A percentile compares a stretch with the other conserved stretches of the same genome.
phyloP scores from a whole-genome alignment of 2,888 invertebrate genomes.

The Mactromeris polynyma region DNA sequence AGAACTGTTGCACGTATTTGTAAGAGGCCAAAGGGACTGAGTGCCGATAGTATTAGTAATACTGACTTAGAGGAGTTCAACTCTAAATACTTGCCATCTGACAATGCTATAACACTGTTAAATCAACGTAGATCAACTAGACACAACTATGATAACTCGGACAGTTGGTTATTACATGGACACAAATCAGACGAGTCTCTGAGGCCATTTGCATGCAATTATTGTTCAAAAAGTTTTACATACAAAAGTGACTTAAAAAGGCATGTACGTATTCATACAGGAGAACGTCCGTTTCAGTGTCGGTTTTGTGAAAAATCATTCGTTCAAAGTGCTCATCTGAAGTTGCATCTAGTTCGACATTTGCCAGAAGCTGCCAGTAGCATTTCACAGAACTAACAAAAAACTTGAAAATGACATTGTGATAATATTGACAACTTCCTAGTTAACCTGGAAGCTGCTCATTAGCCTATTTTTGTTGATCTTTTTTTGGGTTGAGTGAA shows the following conservation, averaged over 20 bases:
- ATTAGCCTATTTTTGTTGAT: too few species aligned
- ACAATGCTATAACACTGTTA: not conserved
- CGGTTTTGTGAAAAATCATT: conserved; percentile 51
- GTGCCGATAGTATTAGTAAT: not conserved
- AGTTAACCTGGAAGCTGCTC: too few species aligned
- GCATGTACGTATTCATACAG: conserved; percentile 59
- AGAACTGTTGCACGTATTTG: conserved; percentile 17
- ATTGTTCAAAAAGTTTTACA: conserved; percentile 51
- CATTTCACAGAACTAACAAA: too few species aligned
- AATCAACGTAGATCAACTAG: not conserved
- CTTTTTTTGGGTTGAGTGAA: too few species aligned
- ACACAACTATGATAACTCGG: not conserved
- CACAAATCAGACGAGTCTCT: conserved; percentile 34
- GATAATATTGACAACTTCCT: too few species aligned
- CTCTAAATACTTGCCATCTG: not conserved
- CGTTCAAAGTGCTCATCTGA: conserved; percentile 50
- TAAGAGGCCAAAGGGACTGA: not conserved
- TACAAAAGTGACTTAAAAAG: conserved; percentile 53
- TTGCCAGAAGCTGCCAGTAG: not conserved
- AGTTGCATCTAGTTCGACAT: conserved; percentile 38
- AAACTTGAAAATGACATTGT: too few species aligned
- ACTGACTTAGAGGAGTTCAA: not conserved
- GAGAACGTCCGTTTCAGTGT: conserved; percentile 61
- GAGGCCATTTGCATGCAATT: conserved; percentile 43
- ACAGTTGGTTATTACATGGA: conserved; percentile 36